phyloP scores from a whole-genome alignment of 2,113 vertebrate genomes.

The Pangasianodon hypophthalmus region DNA sequence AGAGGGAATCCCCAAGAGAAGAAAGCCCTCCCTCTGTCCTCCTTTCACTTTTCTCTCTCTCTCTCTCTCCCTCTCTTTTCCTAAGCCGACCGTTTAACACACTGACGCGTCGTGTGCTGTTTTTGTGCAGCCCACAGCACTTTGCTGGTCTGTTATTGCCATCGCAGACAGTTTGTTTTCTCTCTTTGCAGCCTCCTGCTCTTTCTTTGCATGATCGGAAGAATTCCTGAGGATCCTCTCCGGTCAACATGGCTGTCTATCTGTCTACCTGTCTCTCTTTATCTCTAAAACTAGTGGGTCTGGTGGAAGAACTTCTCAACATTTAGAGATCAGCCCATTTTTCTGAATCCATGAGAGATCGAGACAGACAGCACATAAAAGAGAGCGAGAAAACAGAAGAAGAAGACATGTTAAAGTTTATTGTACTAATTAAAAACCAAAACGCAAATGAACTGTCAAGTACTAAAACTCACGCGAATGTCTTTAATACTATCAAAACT shows the following conservation, averaged over 20 bases:
- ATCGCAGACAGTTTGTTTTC: constrained; percentile 65
- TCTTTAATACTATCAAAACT: constrained; percentile 6
- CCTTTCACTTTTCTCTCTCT: constrained; percentile 52
- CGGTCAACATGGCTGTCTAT: constrained; percentile 18
- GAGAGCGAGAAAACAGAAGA: background rate
- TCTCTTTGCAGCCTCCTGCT: constrained; percentile 53
- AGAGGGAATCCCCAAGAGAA: constrained; percentile 47
- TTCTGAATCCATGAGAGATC: background rate
- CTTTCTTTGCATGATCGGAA: constrained; percentile 21
- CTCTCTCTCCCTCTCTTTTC: constrained; percentile 58
- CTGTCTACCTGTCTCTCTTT: constrained; percentile 21
- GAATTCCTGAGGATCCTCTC: constrained; percentile 42
- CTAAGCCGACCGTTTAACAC: constrained; percentile 69
- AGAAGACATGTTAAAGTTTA: constrained; percentile 26
- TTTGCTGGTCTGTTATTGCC: constrained; percentile 59
- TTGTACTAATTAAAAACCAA: constrained; percentile 36
- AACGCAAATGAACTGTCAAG: constrained; percentile 38
- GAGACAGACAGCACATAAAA: background rate
- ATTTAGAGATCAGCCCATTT: background rate
- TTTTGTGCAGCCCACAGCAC: constrained; percentile 56
- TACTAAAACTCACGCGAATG: constrained; percentile 18
- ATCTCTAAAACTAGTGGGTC: background rate
- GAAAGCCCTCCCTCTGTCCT: constrained; percentile 20
- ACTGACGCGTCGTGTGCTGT: constrained; percentile 59
- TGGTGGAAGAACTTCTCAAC: background rate